These are phyloP conservation scores for Callipepla squamata DNA, from an alignment of 2,113 vertebrate species.

Conservation along the genomic window DNA sequence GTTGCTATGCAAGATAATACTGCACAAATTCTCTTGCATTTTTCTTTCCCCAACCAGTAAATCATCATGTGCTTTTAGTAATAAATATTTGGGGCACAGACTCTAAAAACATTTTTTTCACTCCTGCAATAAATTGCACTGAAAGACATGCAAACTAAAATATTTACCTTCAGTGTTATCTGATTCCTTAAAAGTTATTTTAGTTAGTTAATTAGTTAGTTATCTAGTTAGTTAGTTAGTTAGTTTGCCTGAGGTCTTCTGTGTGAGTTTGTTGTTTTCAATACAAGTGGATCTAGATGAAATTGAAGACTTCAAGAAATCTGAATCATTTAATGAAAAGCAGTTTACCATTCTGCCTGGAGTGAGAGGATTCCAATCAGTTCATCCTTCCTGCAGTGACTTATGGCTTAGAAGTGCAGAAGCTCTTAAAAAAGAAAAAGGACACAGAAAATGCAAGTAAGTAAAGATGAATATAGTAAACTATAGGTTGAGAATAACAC, in stretches of 20 bases:
- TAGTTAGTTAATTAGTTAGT: not conserved
- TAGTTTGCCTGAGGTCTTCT: not conserved
- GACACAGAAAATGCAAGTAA: not conserved
- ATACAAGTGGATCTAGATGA: not conserved
- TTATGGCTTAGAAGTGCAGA: not conserved
- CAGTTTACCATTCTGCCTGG: conserved; percentile 13
- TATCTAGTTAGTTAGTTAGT: not conserved
- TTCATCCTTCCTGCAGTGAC: conserved; percentile 15
- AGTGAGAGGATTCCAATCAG: conserved; percentile 35
- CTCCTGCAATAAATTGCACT: not conserved
- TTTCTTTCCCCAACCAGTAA: not conserved
- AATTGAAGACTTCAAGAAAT: conserved; percentile 21
- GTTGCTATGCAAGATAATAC: not conserved
- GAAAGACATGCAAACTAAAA: not conserved
- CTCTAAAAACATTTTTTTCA: not conserved
- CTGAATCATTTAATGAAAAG: conserved; percentile 25
- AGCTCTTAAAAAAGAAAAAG: not conserved
- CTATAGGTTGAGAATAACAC: conserved; percentile 1
- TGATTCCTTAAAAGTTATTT: not conserved
- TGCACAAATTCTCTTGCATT: not conserved
- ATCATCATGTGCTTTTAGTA: not conserved
- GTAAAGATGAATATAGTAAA: not conserved
- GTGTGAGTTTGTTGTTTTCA: not conserved
- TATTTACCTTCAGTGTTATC: not conserved
- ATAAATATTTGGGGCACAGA: not conserved